Evolutionary conservation across 2,888 invertebrate species (phyloP).

Genomic region (Adineta ricciae): DNA sequence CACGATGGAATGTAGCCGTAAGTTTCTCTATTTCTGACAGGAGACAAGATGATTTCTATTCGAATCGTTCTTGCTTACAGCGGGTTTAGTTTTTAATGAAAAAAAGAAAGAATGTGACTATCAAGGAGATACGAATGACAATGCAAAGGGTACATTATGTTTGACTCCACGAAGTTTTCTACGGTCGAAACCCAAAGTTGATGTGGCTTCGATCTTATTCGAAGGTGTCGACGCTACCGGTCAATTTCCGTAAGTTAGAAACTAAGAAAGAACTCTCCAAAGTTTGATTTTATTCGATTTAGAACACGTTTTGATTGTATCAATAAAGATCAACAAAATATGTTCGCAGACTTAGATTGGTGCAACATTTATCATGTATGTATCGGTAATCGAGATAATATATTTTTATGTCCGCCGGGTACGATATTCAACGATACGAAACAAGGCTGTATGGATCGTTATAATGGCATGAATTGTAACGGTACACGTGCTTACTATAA

Average conservation of each 20-base stretch:
- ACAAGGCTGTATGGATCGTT: conserved; percentile 33
- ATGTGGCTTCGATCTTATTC: conserved; percentile 30
- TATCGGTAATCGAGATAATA: conserved; percentile 32
- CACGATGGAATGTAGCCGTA: conserved; percentile 33
- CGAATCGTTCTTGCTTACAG: background rate
- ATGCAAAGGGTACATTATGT: conserved; percentile 20
- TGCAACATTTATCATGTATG: conserved; percentile 34
- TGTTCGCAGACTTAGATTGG: conserved; percentile 31
- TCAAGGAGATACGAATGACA: conserved; percentile 12
- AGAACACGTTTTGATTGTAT: conserved; percentile 29
- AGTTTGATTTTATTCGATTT: background rate
- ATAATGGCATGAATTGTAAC: conserved; percentile 17
- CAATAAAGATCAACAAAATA: conserved; percentile 26
- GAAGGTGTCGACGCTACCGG: conserved; percentile 31
- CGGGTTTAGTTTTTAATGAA: conserved; percentile 34
- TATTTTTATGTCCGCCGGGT: conserved; percentile 34
- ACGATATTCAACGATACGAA: conserved; percentile 31
- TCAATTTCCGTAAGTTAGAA: conserved; percentile 25
- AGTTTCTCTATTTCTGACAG: background rate
- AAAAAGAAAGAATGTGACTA: conserved; percentile 32
- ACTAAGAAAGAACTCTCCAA: too few relatives aligned
- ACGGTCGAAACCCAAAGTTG: conserved; percentile 31
- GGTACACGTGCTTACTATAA: conserved; percentile 29
- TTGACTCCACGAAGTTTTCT: conserved; percentile 26
- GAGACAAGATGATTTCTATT: background rate